Evolutionary conservation across 2,113 vertebrate species (phyloP), one percentile per base, ranked within the genome.

Genomic region (Pangasianodon gigas): DNA sequence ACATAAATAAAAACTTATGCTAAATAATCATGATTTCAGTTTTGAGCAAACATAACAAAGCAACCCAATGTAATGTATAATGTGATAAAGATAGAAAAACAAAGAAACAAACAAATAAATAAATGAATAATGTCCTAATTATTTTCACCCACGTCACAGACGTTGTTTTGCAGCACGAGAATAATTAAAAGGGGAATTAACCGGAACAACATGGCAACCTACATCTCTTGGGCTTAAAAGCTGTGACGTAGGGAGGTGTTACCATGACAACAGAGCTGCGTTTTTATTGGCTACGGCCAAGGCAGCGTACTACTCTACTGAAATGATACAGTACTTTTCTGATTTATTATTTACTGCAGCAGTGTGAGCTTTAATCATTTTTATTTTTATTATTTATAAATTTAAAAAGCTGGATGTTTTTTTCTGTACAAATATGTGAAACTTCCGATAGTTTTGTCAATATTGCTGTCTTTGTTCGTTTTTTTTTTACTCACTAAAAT

Each of bases 241-340:
- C 48, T 71, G 52, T 94, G 94, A 93, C 91, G 92, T 92, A 65
- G 75, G 19, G 46, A 91, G 74, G 87, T 85, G 93, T 94, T 94
- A 89, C 90, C 89, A 92, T 91, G 92, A 86, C 87, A 93, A 65
- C 91, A 82, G 44, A 69, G 32, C 67, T 77, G 84, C 56, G 48
- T 77, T 85, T 89, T 87, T 21, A 86, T 52, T 71, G 46, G 48
- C 18, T 54, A 26, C 84, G 18, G 10, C 82, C 52, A 32, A 83
- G 16, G 29, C 48, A 51, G 13, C 32, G 18, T 37, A 56, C 52
- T 83, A 46, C 82, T 60, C 32, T 84, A 46, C 60, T 48, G 6
- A 44, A 60, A 46, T 11, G 24, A 3, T 26, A 46, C 13, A 26
- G 19, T 24, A 85, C 13, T 37, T 46, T 48, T 58, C 24, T 41